Percentiles rank a stretch among this genome's conserved stretches.
Evolutionary conservation across 2,797 vertebrate species (phyloP).

Genomic region (Gadopsis bispinosus): DNA sequence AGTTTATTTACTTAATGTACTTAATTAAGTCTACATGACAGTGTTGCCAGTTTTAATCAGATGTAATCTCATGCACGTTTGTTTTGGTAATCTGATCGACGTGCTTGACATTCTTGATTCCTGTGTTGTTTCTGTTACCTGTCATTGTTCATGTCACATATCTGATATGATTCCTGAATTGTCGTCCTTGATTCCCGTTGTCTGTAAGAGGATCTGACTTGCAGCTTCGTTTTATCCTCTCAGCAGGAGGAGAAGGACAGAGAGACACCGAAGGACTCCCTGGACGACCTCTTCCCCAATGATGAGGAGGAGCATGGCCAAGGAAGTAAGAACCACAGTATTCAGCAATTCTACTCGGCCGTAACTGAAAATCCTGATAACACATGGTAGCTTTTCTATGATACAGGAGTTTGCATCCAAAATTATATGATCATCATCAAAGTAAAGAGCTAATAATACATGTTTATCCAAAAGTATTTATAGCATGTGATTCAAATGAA

Average conservation of each 20-base stretch:
- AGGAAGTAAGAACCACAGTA: slow-evolving; percentile 87
- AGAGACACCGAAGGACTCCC: slow-evolving; percentile 91
- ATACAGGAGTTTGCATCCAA: not conserved
- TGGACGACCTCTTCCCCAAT: slow-evolving; percentile 97
- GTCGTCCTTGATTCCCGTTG: not conserved
- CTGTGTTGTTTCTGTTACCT: not conserved
- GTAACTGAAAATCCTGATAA: not conserved
- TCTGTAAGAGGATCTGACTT: slow-evolving; percentile 22
- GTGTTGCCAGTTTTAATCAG: not conserved
- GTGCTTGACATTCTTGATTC: slow-evolving; percentile 1
- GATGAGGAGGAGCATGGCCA: slow-evolving; percentile 94
- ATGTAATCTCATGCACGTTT: not conserved
- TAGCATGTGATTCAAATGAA: not conserved
- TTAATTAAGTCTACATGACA: not conserved
- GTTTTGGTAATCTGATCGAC: not conserved
- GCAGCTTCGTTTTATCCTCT: slow-evolving; percentile 20
- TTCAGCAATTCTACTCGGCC: not conserved
- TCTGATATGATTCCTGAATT: not conserved
- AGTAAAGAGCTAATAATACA: not conserved
- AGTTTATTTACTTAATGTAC: not conserved
- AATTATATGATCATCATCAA: not conserved
- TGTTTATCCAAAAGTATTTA: slow-evolving; percentile 1
- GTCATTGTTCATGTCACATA: slow-evolving; percentile 2
- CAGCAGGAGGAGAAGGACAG: slow-evolving; percentile 95
- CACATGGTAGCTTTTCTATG: accelerated